phyloP scores from a whole-genome alignment of 2,888 invertebrate species.

The Tanytarsus gracilentus region DNA sequence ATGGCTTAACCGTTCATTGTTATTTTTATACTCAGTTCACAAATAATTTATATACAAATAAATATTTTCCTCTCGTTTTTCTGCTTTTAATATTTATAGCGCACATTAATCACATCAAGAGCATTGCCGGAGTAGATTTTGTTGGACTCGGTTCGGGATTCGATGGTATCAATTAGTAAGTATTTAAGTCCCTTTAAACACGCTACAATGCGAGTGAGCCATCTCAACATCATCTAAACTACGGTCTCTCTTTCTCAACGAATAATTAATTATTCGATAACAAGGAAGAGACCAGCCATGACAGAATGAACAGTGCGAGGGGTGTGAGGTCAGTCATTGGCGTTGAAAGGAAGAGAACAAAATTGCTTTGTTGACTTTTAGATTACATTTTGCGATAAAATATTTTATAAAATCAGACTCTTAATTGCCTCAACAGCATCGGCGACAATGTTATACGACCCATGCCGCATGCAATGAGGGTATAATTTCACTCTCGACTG shows the following conservation, averaged over 20 bases:
- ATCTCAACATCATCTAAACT: too few species aligned
- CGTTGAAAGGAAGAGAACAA: not conserved
- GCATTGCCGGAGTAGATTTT: slow-evolving; percentile 76
- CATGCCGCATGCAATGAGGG: too few species aligned
- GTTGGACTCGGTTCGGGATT: slow-evolving; percentile 83
- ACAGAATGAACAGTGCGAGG: too few species aligned
- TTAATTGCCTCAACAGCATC: too few species aligned
- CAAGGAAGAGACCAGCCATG: too few species aligned
- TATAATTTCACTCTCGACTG: too few species aligned
- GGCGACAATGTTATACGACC: not conserved
- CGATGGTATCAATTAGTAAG: slow-evolving; percentile 86
- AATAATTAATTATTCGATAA: too few species aligned
- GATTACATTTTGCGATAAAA: not conserved
- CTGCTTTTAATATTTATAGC: slow-evolving; percentile 48
- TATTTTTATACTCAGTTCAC: not conserved
- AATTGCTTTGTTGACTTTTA: not conserved
- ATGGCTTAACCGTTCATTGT: not conserved
- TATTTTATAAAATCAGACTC: not conserved
- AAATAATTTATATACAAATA: not conserved
- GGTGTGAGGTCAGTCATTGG: not conserved
- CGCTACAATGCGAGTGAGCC: too few species aligned
- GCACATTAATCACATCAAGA: slow-evolving; percentile 82
- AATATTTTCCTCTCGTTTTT: slow-evolving; percentile 12
- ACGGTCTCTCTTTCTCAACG: too few species aligned
- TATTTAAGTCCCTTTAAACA: slow-evolving; percentile 41